Evolutionary conservation across 2,797 vertebrate species (phyloP).

Genomic region (Limnodromus scolopaceus): DNA sequence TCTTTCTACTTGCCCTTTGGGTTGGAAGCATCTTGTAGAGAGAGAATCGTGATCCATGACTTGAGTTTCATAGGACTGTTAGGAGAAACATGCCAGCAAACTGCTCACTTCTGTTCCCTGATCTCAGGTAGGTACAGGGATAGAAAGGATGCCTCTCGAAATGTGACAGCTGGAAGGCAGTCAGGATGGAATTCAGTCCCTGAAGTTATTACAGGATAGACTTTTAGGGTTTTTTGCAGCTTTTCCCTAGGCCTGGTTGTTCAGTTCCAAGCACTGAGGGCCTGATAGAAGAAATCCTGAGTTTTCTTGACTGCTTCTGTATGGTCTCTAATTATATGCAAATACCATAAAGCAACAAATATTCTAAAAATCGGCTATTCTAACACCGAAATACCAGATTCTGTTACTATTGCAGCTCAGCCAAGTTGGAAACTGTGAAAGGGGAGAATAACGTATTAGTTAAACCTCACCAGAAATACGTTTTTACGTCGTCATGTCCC

Average conservation of each 20-base stretch:
- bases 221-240: background rate
- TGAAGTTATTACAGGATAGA: background rate
- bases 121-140: background rate
- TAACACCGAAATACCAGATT: background rate
- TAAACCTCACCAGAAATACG: background rate
- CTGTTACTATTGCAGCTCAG: background rate
- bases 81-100: background rate
- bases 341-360: background rate
- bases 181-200: background rate
- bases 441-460: background rate
- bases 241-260: background rate
- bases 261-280: background rate
- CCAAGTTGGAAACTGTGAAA: background rate
- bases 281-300: background rate
- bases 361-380: background rate
- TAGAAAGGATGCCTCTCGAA: background rate
- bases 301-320: background rate
- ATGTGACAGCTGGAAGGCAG: background rate
- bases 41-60: background rate
- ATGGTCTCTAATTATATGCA: background rate
- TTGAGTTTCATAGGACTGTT: background rate
- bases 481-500: background rate
- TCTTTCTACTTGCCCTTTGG: background rate
- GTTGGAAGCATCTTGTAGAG: rapidly evolving
- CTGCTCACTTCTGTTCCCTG: background rate